Base-by-base conservation (phyloP, 1,140 invertebrate species). In the Laupala kohalensis region DNA sequence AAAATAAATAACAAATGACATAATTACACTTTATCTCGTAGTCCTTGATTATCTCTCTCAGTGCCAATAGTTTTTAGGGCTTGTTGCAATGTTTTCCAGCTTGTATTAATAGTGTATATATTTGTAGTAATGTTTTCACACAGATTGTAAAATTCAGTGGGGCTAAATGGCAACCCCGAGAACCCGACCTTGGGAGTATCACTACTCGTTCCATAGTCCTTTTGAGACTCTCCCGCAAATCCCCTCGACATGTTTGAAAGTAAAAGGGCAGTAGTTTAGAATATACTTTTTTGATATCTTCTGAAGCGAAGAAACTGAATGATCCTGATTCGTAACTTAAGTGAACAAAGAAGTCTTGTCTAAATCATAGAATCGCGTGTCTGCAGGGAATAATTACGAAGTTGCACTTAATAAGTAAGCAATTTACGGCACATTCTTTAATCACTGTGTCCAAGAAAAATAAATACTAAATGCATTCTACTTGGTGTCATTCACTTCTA, bases 31-130 rank as follows among this genome's bases (percentile, higher is more conserved):
- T 84, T 86, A 75, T 89, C 87, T 76, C 88, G 80, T 25, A 89
- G 77, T 73, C 81, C 81, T 72, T 86, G 82, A 77, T 84, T 88
- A 80, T 95, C 93, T 78, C 87, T 89, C 25, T 84, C 83, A 6
- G 91, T 91, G 65, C 92, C 92, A 76, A 95, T 87, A 70, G 85
- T 84, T 78, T 90, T 92, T 71, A 89, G 83, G 74, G 89, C 86
- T 78, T 87, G 87, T 77, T 93, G 90, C 73, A 95, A 80, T 6
- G 84, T 84, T 75, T 86, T 84, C 77, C 87, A 86, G 74, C 86
- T 89, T 64, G 84, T 84, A 76, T 91, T 90, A 65, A 94, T 89
- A 0, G 87, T 86, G 76, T 88, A 91, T 72, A 94, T 88, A 79
- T 92, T 92, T 68, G 89, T 88, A 1, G 88, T 90, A 72, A 93